Base-by-base conservation (phyloP, 2,888 invertebrate genomes). In the Aleiodes alternator region DNA sequence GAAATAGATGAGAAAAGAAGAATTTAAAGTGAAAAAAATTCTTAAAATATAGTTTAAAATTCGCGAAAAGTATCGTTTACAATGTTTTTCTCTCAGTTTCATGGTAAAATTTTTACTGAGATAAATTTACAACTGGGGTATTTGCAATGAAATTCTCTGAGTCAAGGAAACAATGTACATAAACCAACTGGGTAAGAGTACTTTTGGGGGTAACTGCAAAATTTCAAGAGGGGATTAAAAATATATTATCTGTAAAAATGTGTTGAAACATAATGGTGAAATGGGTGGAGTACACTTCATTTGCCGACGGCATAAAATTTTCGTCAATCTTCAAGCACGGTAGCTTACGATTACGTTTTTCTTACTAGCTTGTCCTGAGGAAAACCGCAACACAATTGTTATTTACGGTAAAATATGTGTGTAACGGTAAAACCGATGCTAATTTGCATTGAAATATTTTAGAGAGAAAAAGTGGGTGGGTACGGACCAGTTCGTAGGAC, bases 291-390 rank as follows among this genome's bases (percentile, higher is more conserved):
- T 64, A 64, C 64, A 64, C 16, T 48, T 64, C 64, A 43, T 64
- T 64, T 48, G 64, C 43, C 64, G 64, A 48, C 48, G 34, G 23
- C 64, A 64, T 64, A n/a, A 29, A 14, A 64, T 23, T 16, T 64
- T 64, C 23, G 23, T 43, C 43, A 48, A 31, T 51, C 69, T 43
- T 43, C 72, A 73, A 75, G 76, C 74, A 79, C 80, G 80, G 81
- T 77, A 70, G 79, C 80, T 82, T 81, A 78, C 77, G 76, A 81
- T 78, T 79, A 80, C 76, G 59, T 80, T 66, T 34, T 23, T 72
- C 72, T 38, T 38, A 38, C 43, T 43, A 7, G 9, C 70, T 34
- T 70, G 56, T 68, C 59, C 61, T 38, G 61, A 56, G 69, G 69
- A 68, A 80, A 76, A 79, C 68, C 74, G 34, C 72, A 78, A 59